These are phyloP conservation scores for Camponotus fellah DNA, from an alignment of 2,888 invertebrate genomes.

Conservation along the genomic window DNA sequence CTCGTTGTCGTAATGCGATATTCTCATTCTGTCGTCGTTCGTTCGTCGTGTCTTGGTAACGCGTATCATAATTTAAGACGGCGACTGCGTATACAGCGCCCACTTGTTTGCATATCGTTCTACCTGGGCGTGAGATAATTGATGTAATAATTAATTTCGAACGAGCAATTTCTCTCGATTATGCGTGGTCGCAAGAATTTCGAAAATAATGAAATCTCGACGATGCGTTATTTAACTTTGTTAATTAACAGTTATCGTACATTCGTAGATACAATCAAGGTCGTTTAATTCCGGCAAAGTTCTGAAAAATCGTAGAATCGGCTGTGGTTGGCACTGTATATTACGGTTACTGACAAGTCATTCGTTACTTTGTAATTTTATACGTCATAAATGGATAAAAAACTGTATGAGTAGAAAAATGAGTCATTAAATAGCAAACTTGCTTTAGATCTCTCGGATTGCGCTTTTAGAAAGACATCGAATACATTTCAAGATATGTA, in stretches of 20 bases:
- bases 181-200: constrained; percentile 2
- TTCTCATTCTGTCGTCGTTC: neutral
- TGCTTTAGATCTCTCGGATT: neutral
- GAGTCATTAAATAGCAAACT: neutral
- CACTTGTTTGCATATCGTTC: constrained; percentile 47
- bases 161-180: neutral
- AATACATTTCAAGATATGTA: neutral
- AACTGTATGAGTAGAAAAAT: neutral
- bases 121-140: constrained; percentile 5
- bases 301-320: constrained; percentile 18
- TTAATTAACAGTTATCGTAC: constrained; percentile 25
- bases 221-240: neutral
- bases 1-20: constrained; percentile 38
- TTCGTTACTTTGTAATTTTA: constrained; percentile 27
- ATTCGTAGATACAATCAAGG: constrained; percentile 18
- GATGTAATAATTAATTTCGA: constrained; percentile 42
- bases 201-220: constrained; percentile 4
- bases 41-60: constrained; percentile 24
- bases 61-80: constrained; percentile 48
- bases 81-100: constrained; percentile 34
- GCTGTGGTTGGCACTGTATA: neutral
- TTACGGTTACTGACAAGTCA: constrained; percentile 27
- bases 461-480: neutral
- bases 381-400: neutral
- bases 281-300: constrained; percentile 19